Base-by-base conservation (phyloP, 2,888 invertebrate genomes). In the Metellina segmentata region DNA sequence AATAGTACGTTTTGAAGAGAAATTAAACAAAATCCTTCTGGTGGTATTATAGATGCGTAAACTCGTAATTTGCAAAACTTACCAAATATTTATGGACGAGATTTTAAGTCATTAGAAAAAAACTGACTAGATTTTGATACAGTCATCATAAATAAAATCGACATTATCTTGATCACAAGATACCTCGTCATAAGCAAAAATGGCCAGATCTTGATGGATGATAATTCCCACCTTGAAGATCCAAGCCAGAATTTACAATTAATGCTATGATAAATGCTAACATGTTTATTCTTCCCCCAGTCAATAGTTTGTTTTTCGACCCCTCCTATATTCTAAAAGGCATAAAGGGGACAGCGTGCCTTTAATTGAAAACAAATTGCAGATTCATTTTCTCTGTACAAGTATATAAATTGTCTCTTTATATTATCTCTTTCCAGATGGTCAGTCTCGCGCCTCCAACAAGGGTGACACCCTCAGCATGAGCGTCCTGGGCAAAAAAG, bases 401-500 rank as follows among this genome's bases (percentile, higher is more conserved):
- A 9, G 6, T 61, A 4, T 61, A 4, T 5, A 61, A 61, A 61
- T 1, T 61, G 61, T 16, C 16, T 61, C 61, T 9, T 16, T 6
- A 2, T 61, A 1, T 71, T 48, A 19, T 51, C 13, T 2, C 20
- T 52, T 90, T 72, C 8, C 83, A 93, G 93, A 93, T 72, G 70
- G 74, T n/a, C 93, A 90, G n/a, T 90, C 90, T 34, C 90, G 91
- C 7, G n/a, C 74, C 6, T 85, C 88, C 4, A 85, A 89, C 75
- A 93, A 93, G 74, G 92, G 89, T 7, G 93, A 93, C 71, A 91
- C 92, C n/a, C 74, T 93, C n/a, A 89, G 86, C 88, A 90, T 93
- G 91, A 91, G 89, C 19, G 86, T 91, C 11, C 52, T 93, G 49
- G 93, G 93, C 34, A 90, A 89, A 75, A 93, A 88, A 20, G 83